A percentile compares a stretch with the other conserved stretches of the same genome.
phyloP scores from a whole-genome alignment of 2,888 invertebrate genomes.

The Drosophila buzzatii region DNA sequence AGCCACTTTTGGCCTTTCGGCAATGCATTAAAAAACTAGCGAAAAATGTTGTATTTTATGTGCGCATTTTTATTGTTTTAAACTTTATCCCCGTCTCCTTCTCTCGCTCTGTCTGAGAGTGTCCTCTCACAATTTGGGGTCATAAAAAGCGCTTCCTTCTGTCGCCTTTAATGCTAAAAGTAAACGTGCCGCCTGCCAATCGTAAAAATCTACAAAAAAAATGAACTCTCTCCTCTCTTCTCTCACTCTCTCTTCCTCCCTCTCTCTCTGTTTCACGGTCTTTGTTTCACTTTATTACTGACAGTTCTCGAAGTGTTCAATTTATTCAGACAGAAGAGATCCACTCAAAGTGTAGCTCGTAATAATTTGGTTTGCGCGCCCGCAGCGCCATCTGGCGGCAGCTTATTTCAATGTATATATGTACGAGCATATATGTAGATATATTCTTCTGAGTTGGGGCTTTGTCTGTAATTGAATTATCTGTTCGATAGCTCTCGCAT shows the following conservation, averaged over 20 bases:
- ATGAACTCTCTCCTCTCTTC: not conserved
- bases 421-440: not conserved
- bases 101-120: constrained; percentile 10
- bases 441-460: not conserved
- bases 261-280: not conserved
- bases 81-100: constrained; percentile 39
- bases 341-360: constrained; percentile 29
- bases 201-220: constrained; percentile 55
- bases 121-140: constrained; percentile 29
- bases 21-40: constrained; percentile 53
- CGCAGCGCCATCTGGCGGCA: constrained; percentile 27
- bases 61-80: constrained; percentile 71
- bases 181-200: constrained; percentile 68
- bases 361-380: constrained; percentile 11
- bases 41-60: constrained; percentile 67
- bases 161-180: constrained; percentile 68
- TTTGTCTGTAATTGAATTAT: constrained; percentile 7
- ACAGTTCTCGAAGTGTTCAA: constrained; percentile 17
- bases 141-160: constrained; percentile 39
- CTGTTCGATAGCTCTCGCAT: not conserved
- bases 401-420: constrained; percentile 15
- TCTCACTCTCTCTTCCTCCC: not conserved
- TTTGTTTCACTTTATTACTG: not conserved
- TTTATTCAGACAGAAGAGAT: constrained; percentile 20
- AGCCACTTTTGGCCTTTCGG: constrained; percentile 57